Evolutionary conservation across 2,797 vertebrate genomes (phyloP), one percentile per base, ranked within the genome.

Genomic region (Gymnoscopelus microlampas): DNA sequence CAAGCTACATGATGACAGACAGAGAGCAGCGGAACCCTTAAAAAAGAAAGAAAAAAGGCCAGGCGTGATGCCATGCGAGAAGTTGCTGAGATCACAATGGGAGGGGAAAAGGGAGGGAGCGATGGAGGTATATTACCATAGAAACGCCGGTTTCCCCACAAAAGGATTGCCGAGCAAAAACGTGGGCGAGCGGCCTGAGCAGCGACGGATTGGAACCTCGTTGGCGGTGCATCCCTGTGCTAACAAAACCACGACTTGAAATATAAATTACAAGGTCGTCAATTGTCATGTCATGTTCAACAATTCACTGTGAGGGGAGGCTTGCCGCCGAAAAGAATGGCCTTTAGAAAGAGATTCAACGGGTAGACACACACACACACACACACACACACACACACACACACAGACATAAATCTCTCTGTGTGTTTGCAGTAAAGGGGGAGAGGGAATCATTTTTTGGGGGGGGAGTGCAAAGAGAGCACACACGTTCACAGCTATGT

Each of bases 181-280:
- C 85, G 83, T 71, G 35, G 76, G 81, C 83, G 71, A 73, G 54
- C 50, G 74, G 35, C 7, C 35, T 39, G 39, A 44, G 39, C 39
- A 64, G 70, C 44, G 62, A 60, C 63, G 24, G 65, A 70, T 23
- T 44, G 24, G 62, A 82, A 76, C 63, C 69, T 64, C 63, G 74
- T 60, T 7, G 39, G 39, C 39, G 7, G 7, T 50, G 59, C 58
- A 66, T 70, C 63, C 67, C 58, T 66, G 85, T 87, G 87, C 76
- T 88, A 83, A 81, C 81, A 82, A 51, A 85, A 73, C 62, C 11
- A 64, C 68, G 68, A 73, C 76, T 89, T 91, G 73, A 84, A 85
- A 89, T 81, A 82, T 85, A 90, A 91, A 92, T 90, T 81, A 89
- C 85, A 84, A 90, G 83, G 78, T 86, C 81, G 68, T 67, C 75